Evolutionary conservation across 2,113 vertebrate species (phyloP).

Genomic region (Suncus etruscus): DNA sequence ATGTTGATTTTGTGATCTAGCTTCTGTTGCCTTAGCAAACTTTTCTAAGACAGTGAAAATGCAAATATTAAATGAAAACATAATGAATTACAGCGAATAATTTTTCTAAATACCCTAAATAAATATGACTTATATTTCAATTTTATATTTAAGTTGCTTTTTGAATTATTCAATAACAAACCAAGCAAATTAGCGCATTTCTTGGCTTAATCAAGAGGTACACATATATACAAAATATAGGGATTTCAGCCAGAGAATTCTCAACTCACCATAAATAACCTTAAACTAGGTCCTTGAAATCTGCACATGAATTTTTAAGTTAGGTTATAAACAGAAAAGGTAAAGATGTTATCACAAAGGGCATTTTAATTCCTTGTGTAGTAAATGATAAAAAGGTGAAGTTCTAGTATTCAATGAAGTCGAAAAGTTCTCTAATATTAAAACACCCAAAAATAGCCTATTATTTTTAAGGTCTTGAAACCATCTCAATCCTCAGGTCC

Average conservation of each 20-base stretch:
- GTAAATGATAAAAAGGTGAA: constrained; percentile 5
- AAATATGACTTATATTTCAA: not conserved
- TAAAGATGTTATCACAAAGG: constrained; percentile 30
- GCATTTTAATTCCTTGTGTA: constrained; percentile 26
- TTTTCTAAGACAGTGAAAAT: constrained; percentile 29
- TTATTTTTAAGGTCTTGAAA: constrained; percentile 71
- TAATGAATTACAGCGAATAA: not conserved
- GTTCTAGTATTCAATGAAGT: constrained; percentile 25
- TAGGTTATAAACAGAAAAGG: not conserved
- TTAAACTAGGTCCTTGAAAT: constrained; percentile 50
- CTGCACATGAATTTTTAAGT: not conserved
- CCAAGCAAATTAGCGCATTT: not conserved
- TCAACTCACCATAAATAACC: constrained; percentile 1
- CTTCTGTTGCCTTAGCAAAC: not conserved
- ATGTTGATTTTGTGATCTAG: constrained; percentile 53
- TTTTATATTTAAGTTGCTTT: constrained; percentile 1
- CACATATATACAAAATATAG: constrained; percentile 1
- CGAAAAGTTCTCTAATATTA: constrained; percentile 38
- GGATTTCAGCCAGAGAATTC: not conserved
- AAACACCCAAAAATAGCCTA: not conserved
- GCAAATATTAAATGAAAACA: not conserved
- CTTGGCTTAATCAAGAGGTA: not conserved
- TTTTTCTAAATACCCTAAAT: constrained; percentile 22
- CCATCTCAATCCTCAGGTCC: not conserved
- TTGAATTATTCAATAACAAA: constrained; percentile 33